Conservation (phyloP, 2,113 vertebrate genomes). For the Festucalex cinctus region DNA sequence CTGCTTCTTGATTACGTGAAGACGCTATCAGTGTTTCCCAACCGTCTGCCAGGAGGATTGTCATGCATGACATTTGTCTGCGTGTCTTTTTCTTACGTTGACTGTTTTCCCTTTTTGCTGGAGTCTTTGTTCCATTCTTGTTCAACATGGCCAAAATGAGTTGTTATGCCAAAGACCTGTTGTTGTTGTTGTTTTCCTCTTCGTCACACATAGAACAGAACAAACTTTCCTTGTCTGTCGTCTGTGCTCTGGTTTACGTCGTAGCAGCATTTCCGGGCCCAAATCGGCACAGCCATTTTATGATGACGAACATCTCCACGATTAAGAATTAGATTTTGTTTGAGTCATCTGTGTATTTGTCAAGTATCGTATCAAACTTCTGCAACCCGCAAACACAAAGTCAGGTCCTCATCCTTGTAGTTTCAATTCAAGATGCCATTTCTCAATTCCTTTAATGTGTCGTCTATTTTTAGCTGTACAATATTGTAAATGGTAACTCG, state of each 20-base stretch:
- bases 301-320: neutral
- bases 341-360: neutral
- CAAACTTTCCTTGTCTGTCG: constrained; percentile 52
- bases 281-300: neutral
- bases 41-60: constrained; percentile 25
- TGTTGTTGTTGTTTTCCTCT: constrained; percentile 1
- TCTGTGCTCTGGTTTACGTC: constrained; percentile 50
- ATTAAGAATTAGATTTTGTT: neutral
- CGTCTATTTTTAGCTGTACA: constrained; percentile 32
- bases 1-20: constrained; percentile 63
- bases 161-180: constrained; percentile 8
- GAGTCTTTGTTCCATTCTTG: neutral
- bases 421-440: constrained; percentile 63
- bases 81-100: neutral
- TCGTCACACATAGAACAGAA: constrained; percentile 34
- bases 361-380: neutral
- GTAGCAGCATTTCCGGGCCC: constrained; percentile 7
- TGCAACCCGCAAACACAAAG: constrained; percentile 5
- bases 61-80: constrained; percentile 16
- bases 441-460: constrained; percentile 54
- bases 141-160: too few relatives aligned
- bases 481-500: neutral
- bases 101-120: neutral
- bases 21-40: constrained; percentile 53
- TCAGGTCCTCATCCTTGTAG: constrained; percentile 10